Evolutionary conservation across 2,888 invertebrate genomes (phyloP).

Genomic region (Epinotia demarniana): DNA sequence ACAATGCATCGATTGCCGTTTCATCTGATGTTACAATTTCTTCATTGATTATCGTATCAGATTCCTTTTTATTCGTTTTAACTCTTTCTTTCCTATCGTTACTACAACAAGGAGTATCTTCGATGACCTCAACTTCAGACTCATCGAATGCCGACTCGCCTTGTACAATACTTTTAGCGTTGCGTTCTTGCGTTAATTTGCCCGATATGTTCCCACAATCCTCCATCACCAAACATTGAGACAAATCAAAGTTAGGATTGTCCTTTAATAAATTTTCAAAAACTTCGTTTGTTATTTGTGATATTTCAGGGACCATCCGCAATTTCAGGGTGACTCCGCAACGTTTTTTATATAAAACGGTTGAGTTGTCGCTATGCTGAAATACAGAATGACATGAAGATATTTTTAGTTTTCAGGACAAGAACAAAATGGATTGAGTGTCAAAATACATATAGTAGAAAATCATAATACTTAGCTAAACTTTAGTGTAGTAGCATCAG

Average conservation of each 20-base stretch:
- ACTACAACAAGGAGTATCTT: constrained; percentile 60
- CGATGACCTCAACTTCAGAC: constrained; percentile 64
- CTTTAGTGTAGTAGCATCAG: no score
- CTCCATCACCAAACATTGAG: constrained; percentile 65
- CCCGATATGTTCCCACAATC: constrained; percentile 58
- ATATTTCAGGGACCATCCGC: neutral
- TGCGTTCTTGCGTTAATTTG: constrained; percentile 50
- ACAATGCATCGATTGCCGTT: constrained; percentile 63
- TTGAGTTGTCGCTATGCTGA: constrained; percentile 70
- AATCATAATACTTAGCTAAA: no score
- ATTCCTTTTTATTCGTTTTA: constrained; percentile 40
- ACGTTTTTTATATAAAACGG: constrained; percentile 59
- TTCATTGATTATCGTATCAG: constrained; percentile 29
- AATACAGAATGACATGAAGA: constrained; percentile 48
- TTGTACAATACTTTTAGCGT: constrained; percentile 51
- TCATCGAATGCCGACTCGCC: constrained; percentile 66
- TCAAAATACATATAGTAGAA: no score
- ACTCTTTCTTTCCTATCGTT: constrained; percentile 51
- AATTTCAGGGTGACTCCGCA: constrained; percentile 59
- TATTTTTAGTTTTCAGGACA: neutral
- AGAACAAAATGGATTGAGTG: no score
- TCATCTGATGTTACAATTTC: constrained; percentile 50
- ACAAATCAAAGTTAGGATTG: constrained; percentile 59
- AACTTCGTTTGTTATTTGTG: constrained; percentile 61
- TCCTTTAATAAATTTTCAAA: constrained; percentile 58